phyloP scores from a whole-genome alignment of 2,797 vertebrate species.

The Falco novaeseelandiae region DNA sequence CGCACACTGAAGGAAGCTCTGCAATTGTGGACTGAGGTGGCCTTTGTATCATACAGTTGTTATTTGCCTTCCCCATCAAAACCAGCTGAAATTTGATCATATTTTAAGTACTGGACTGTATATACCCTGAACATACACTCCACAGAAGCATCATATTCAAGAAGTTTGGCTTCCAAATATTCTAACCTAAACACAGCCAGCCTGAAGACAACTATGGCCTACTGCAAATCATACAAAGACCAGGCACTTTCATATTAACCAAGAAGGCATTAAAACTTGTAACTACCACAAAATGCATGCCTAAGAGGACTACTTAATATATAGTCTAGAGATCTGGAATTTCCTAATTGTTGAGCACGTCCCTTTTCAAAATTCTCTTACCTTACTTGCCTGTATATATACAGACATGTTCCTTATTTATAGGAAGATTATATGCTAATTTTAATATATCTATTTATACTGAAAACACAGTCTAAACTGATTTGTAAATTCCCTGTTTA shows the following conservation, averaged over 20 bases:
- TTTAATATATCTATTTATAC: neutral
- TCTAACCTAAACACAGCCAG: neutral
- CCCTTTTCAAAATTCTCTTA: neutral
- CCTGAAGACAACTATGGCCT: neutral
- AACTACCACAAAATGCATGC: neutral
- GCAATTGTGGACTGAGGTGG: neutral
- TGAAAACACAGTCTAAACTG: neutral
- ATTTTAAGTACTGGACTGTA: neutral
- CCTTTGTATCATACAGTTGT: neutral
- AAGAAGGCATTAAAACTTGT: neutral
- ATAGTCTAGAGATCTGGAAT: neutral
- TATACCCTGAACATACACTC: neutral
- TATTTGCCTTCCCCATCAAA: neutral
- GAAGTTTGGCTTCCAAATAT: neutral
- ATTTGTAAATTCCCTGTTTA: neutral
- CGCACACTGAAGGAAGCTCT: neutral
- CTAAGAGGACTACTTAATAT: neutral
- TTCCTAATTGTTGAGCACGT: neutral
- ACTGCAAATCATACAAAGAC: neutral
- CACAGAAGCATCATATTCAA: neutral
- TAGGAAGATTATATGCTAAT: neutral
- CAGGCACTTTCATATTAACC: neutral
- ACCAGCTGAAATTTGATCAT: neutral
- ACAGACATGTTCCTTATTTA: neutral
- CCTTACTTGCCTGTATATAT: neutral